Percentiles rank a stretch among this genome's conserved stretches.
phyloP scores from a whole-genome alignment of 2,888 invertebrate genomes.

The Helobdella robusta region DNA sequence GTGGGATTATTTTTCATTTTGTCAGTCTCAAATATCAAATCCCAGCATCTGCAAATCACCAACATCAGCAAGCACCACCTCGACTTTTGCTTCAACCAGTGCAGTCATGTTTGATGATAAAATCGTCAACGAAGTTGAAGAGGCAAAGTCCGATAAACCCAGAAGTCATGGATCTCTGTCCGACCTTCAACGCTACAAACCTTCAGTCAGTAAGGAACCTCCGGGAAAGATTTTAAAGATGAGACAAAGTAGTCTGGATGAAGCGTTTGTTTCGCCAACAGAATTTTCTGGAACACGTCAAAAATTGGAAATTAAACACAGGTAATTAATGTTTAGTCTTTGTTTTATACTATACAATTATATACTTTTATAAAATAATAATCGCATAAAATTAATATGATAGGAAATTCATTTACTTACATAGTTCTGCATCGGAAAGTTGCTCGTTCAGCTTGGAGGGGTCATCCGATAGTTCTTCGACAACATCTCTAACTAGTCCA shows the following conservation, averaged over 20 bases:
- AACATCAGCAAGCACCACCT: not conserved
- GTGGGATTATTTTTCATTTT: constrained; percentile 15
- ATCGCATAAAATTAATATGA: too few relatives aligned
- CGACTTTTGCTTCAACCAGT: not conserved
- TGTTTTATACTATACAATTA: too few relatives aligned
- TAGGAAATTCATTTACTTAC: too few relatives aligned
- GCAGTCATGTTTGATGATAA: too few relatives aligned
- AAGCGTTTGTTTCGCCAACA: not conserved
- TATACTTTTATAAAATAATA: too few relatives aligned
- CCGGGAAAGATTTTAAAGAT: constrained; percentile 13
- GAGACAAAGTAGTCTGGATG: constrained; percentile 22
- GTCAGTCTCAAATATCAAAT: constrained; percentile 1
- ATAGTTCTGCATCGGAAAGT: too few relatives aligned
- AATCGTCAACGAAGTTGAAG: not conserved
- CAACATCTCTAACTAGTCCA: not conserved
- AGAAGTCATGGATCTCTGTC: constrained; percentile 15
- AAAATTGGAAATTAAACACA: too few relatives aligned
- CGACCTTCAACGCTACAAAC: not conserved
- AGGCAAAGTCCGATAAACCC: not conserved
- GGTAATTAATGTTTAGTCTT: not conserved
- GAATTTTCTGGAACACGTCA: constrained; percentile 10
- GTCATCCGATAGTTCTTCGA: constrained; percentile 2
- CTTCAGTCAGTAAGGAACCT: constrained; percentile 12
- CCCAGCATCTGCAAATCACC: not conserved
- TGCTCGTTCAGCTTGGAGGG: too few relatives aligned